phyloP scores from a whole-genome alignment of 2,888 invertebrate genomes.

The Odontocerum albicorne region DNA sequence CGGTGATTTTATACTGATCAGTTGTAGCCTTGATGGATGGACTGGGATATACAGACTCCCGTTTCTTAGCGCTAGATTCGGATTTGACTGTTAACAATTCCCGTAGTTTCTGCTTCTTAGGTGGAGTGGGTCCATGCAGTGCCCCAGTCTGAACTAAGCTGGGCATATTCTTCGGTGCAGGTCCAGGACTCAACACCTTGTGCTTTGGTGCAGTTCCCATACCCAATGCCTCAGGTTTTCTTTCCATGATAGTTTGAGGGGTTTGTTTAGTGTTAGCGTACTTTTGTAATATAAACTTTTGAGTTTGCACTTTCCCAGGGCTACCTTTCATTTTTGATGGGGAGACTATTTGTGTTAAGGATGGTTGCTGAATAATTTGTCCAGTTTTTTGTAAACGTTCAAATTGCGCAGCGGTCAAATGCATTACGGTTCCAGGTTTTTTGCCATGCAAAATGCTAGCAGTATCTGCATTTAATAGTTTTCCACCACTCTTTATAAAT shows the following conservation, averaged over 20 bases:
- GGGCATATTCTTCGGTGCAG: conserved; percentile 41
- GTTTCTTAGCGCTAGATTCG: conserved; percentile 33
- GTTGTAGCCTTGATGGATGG: conserved; percentile 42
- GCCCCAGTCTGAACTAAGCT: conserved; percentile 45
- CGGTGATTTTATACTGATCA: conserved; percentile 40
- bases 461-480: conserved; percentile 45
- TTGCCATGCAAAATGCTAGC: conserved; percentile 47
- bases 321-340: conserved; percentile 41
- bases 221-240: conserved; percentile 4
- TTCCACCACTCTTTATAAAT: conserved; percentile 41
- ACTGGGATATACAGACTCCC: conserved; percentile 8
- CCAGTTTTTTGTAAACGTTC: conserved; percentile 55
- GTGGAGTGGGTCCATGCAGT: conserved; percentile 41
- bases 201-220: conserved; percentile 33
- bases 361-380: conserved; percentile 50
- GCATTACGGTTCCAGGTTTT: conserved; percentile 45
- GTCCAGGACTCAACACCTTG: conserved; percentile 41
- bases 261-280: conserved; percentile 18
- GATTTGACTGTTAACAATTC: conserved; percentile 39
- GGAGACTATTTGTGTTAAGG: conserved; percentile 40
- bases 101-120: conserved; percentile 46
- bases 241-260: conserved; percentile 1
- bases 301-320: conserved; percentile 25
- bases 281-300: conserved; percentile 29
- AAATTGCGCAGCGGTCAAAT: conserved; percentile 55